Evolutionary conservation across 2,113 vertebrate species (phyloP).

Genomic region (Coptodon rendalli): DNA sequence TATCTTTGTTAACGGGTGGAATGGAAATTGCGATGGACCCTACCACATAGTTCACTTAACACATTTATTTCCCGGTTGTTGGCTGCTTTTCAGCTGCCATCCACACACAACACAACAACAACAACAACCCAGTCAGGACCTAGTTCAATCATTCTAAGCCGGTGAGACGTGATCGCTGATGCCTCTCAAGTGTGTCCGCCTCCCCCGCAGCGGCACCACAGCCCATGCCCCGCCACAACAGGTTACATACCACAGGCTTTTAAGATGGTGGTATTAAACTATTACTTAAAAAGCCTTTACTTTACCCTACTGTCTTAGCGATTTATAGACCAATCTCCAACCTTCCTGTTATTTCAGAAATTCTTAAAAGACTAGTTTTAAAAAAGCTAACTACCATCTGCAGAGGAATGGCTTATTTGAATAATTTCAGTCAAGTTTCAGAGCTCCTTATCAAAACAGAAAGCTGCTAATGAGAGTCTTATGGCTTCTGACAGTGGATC

Average conservation of each 20-base stretch:
- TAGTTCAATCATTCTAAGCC: not conserved
- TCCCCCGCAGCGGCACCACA: not conserved
- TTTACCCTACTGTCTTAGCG: not conserved
- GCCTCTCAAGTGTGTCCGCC: not conserved
- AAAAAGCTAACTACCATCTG: not conserved
- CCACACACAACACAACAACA: not conserved
- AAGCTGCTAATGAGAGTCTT: not conserved
- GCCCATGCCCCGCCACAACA: not conserved
- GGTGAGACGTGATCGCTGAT: accelerated
- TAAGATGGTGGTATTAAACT: not conserved
- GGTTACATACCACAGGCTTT: not conserved
- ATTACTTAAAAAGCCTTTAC: not conserved
- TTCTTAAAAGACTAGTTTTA: not conserved
- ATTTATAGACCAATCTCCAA: not conserved
- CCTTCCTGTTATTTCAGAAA: not conserved
- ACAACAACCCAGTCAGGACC: not conserved
- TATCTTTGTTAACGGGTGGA: not conserved
- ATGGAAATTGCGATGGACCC: not conserved
- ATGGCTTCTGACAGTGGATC: not conserved
- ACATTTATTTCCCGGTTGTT: not conserved
- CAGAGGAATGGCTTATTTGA: not conserved
- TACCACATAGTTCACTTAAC: not conserved
- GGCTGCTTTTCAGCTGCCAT: not conserved
- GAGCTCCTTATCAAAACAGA: not conserved
- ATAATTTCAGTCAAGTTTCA: not conserved